Percentiles rank a stretch among this genome's conserved stretches.
Conservation (phyloP, 2,113 vertebrate species). For the Rhagologus leucostigma region DNA sequence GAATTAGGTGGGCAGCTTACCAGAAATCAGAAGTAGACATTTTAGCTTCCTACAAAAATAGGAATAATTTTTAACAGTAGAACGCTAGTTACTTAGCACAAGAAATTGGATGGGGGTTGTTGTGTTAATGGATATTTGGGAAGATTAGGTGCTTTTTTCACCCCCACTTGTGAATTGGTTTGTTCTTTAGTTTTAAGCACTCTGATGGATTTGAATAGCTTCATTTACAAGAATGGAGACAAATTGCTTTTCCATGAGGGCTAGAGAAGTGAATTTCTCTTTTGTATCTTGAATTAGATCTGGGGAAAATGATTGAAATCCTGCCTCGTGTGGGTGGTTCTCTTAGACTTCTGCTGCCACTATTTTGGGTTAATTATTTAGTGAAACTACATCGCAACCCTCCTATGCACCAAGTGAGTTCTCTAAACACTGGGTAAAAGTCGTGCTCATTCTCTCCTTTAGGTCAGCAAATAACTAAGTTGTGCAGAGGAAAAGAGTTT, state of each 20-base stretch:
- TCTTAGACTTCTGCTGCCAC: not conserved
- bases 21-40: not conserved
- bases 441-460: not conserved
- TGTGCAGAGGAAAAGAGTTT: not conserved
- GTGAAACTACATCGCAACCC: not conserved
- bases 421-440: not conserved
- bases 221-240: not conserved
- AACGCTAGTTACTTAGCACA: not conserved
- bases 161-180: not conserved
- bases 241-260: not conserved
- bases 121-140: not conserved
- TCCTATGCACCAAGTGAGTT: not conserved
- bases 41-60: not conserved
- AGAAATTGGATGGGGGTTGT: not conserved
- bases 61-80: not conserved
- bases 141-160: not conserved
- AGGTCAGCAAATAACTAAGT: not conserved
- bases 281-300: not conserved
- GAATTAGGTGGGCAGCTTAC: not conserved
- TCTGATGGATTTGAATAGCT: not conserved
- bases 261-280: not conserved
- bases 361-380: not conserved
- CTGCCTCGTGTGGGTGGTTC: not conserved
- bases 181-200: not conserved
- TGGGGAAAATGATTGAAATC: not conserved